Evolutionary conservation across 2,888 invertebrate genomes (phyloP).

Genomic region (Macrostomum cliftonense): DNA sequence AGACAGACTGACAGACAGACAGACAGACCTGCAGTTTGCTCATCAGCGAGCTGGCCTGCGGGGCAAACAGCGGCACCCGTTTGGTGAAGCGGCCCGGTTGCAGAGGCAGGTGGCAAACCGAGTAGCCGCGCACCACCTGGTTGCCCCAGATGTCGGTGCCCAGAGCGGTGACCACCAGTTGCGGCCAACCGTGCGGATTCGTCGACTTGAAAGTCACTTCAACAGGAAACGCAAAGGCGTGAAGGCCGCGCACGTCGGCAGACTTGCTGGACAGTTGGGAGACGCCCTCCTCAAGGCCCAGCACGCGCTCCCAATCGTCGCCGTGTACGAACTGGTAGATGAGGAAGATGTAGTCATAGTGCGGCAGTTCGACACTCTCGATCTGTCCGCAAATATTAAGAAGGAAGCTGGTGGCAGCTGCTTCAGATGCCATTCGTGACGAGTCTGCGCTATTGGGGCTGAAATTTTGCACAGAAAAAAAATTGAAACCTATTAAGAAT

Average conservation of each 20-base stretch:
- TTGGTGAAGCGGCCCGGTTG: conserved; percentile 42
- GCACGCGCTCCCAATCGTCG: conserved; percentile 61
- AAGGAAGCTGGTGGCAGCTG: too few species aligned
- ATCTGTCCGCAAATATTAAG: neutral
- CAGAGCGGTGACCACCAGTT: conserved; percentile 63
- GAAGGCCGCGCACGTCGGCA: conserved; percentile 43
- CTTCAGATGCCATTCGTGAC: too few species aligned
- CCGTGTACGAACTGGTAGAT: conserved; percentile 53
- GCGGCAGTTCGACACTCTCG: conserved; percentile 1
- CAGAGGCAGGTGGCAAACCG: conserved; percentile 59
- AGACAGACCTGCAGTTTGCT: too few species aligned
- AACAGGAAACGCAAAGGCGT: conserved; percentile 73
- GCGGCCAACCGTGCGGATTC: conserved; percentile 90
- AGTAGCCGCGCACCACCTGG: conserved; percentile 73
- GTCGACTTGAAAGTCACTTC: conserved; percentile 76
- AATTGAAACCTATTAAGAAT: too few species aligned
- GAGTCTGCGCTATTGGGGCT: too few species aligned
- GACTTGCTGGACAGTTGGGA: conserved; percentile 60
- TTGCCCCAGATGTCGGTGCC: conserved; percentile 63
- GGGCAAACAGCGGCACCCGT: too few species aligned
- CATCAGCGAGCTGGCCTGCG: too few species aligned
- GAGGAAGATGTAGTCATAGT: conserved; percentile 41
- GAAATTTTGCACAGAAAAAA: too few species aligned
- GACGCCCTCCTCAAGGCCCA: conserved; percentile 63
- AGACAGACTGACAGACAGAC: too few species aligned